Evolutionary conservation across 2,797 vertebrate genomes (phyloP).

Genomic region (Enteromius unitaeniatus): DNA sequence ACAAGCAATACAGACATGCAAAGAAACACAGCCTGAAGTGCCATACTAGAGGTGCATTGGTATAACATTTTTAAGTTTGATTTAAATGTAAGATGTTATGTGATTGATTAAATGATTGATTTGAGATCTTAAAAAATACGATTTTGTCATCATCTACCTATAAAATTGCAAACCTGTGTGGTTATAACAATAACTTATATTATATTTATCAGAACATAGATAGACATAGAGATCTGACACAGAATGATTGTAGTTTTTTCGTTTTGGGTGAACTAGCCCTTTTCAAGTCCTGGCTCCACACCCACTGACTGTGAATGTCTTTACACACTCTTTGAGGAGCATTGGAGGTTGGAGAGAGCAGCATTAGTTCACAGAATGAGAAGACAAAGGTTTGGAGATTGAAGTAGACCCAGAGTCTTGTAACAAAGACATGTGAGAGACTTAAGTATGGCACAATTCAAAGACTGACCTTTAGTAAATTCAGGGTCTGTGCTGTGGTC

Average conservation of each 20-base stretch:
- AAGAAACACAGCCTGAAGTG: background rate
- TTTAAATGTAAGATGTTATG: background rate
- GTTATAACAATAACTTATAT: no score
- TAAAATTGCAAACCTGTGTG: no score
- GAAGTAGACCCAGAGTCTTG: background rate
- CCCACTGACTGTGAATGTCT: background rate
- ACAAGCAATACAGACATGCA: background rate
- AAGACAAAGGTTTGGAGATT: conserved; percentile 2
- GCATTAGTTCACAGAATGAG: conserved; percentile 1
- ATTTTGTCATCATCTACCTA: no score
- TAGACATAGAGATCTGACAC: background rate
- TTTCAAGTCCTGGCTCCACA: background rate
- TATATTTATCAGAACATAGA: background rate
- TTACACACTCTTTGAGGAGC: background rate
- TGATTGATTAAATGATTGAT: no score
- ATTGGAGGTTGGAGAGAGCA: background rate
- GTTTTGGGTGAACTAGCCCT: background rate
- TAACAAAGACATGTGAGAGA: conserved; percentile 18
- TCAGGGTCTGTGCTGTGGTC: conserved; percentile 1
- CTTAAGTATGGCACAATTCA: background rate
- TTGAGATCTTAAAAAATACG: no score
- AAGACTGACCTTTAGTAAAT: conserved; percentile 18
- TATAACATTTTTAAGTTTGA: background rate
- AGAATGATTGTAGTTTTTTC: background rate
- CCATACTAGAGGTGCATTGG: background rate